Conservation (phyloP, 30 jellyfish, hydroid and myxozoan species). For the Chrysaora quinquecirrha region DNA sequence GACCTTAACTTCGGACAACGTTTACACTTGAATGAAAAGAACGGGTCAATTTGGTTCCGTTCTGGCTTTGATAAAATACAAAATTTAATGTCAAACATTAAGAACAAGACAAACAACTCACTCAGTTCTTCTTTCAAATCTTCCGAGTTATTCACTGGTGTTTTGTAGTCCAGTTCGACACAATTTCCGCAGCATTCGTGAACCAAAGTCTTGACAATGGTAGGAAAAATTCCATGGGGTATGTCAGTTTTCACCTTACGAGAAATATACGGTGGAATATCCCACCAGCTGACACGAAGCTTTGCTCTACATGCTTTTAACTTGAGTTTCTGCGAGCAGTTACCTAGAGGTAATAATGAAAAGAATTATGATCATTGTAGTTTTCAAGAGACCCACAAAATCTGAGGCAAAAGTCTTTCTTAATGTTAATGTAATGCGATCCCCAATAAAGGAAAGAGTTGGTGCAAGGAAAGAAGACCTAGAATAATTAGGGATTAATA, state of each 20-base stretch:
- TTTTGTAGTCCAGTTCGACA: slow-evolving; percentile 63
- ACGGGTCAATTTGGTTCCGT: no score
- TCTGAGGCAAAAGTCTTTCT: no score
- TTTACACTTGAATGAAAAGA: no score
- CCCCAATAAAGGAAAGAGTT: no score
- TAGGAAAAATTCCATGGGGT: slow-evolving; percentile 73
- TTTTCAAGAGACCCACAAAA: no score
- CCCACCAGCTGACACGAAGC: slow-evolving; percentile 84
- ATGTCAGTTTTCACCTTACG: not conserved
- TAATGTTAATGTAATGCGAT: no score
- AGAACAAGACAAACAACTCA: slow-evolving; percentile 30
- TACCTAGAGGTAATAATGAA: no score
- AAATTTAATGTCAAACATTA: not conserved
- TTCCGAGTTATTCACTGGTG: slow-evolving; percentile 76
- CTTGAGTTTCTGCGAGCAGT: slow-evolving; percentile 47
- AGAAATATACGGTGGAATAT: slow-evolving; percentile 79
- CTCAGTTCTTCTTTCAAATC: slow-evolving; percentile 86
- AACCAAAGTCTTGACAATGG: slow-evolving; percentile 59
- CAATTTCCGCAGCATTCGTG: slow-evolving; percentile 93
- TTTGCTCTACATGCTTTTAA: slow-evolving; percentile 41
- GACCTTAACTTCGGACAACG: no score
- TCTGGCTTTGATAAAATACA: no score
- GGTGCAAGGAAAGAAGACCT: no score
- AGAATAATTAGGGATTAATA: no score
- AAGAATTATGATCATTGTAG: no score